Base-by-base conservation (phyloP, 2,888 invertebrate species). In the Ametastegia equiseti region DNA sequence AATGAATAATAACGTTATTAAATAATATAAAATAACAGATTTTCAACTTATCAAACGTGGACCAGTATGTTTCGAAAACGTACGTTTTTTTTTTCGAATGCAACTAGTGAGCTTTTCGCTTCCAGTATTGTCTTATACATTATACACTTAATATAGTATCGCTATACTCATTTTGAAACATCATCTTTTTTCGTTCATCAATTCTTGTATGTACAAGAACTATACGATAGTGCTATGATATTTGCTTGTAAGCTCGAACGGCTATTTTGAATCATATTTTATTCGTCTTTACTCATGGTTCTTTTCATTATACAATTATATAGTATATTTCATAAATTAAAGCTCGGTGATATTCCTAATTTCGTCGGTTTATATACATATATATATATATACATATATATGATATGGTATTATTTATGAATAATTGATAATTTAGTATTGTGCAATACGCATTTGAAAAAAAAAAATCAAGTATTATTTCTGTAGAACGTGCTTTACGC, bases 401-500 rank as follows among this genome's bases (percentile, higher is more conserved):
- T 15, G 15, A 45, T 23, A 45, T 47, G 47, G 71, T 45, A 47
- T 45, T 71, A 71, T 47, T 67, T 33, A 36, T 67, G 3, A 39
- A 39, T 67, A 23, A 67, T 42, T 47, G 19, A 67, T 67, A 39
- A 36, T 67, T 36, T 39, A 63, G 30, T 63, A 50, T 83, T 13
- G 50, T 80, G 80, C 54, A 60, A 75, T 42, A 45, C 69, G 78
- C 67, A 54, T 60, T 23, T 67, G 81, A 65, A 81, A 83, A 71
- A 85, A 65, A 81, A 83, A 71, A 85, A 84, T 83, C 83, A 84
- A 84, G 84, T 84, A 84, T 82, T 81, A 78, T 83, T 83, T 42
- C 83, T 23, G 82, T 85, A 85, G 86, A 86, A 85, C 86, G 88
- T 88, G 88, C 87, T 89, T 89, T 86, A 85, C 83, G 88, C 88